Conservation (phyloP, 2,797 vertebrate genomes). For the Gymnothorax javanicus region DNA sequence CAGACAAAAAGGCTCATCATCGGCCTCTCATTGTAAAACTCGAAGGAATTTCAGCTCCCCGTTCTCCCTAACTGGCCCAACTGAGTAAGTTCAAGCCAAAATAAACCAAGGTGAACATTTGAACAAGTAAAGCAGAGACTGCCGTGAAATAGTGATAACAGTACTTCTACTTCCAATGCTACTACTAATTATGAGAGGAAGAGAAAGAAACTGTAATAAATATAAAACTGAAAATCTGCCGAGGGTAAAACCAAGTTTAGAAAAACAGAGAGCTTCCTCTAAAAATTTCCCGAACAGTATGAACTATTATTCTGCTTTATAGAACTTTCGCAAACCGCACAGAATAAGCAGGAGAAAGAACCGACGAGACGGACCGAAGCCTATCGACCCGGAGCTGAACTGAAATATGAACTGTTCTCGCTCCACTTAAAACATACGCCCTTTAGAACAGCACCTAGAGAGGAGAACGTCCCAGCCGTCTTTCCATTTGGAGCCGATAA, state of each 20-base stretch:
- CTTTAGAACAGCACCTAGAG: conserved; percentile 57
- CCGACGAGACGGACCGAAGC: background rate
- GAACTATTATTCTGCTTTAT: background rate
- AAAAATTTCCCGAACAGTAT: background rate
- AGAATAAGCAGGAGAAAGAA: background rate
- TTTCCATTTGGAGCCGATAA: conserved; percentile 74
- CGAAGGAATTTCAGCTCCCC: background rate
- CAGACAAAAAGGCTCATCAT: background rate
- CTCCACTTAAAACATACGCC: background rate
- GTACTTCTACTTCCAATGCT: too few species aligned
- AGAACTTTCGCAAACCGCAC: background rate
- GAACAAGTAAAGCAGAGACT: background rate
- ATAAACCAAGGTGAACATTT: background rate
- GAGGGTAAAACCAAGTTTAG: background rate
- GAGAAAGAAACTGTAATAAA: background rate
- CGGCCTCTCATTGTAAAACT: background rate
- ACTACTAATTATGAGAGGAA: too few species aligned
- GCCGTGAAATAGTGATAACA: background rate
- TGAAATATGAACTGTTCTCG: background rate
- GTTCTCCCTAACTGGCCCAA: too few species aligned
- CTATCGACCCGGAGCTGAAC: background rate
- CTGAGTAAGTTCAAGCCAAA: background rate
- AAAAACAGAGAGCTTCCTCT: background rate
- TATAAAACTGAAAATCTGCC: background rate
- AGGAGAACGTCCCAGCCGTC: conserved; percentile 80